phyloP scores from a whole-genome alignment of 2,888 invertebrate genomes.

The Euproctis similis region DNA sequence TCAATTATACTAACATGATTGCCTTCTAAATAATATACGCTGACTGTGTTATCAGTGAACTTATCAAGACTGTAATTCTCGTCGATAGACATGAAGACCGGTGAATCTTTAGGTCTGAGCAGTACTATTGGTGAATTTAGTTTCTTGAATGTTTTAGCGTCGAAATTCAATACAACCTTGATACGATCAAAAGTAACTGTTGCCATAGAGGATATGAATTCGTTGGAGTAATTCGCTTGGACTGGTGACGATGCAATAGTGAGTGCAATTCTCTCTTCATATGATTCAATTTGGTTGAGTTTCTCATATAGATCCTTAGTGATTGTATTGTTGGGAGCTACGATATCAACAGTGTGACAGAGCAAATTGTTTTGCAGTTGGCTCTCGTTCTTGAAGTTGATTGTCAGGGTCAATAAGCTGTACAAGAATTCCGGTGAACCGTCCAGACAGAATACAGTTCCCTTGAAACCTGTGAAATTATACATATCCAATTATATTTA shows the following conservation, averaged over 20 bases:
- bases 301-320: conserved; percentile 48
- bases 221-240: conserved; percentile 50
- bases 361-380: conserved; percentile 77
- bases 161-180: conserved; percentile 66
- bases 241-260: conserved; percentile 53
- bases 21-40: conserved; percentile 80
- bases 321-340: conserved; percentile 56
- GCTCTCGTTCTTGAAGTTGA: conserved; percentile 54
- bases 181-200: conserved; percentile 65
- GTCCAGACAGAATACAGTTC: conserved; percentile 84
- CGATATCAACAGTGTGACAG: conserved; percentile 69
- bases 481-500: background rate
- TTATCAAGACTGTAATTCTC: conserved; percentile 81
- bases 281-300: conserved; percentile 69
- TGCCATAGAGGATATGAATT: conserved; percentile 41
- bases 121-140: conserved; percentile 77
- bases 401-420: conserved; percentile 64
- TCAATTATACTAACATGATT: conserved; percentile 83
- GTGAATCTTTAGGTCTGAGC: conserved; percentile 77
- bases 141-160: conserved; percentile 56
- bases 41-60: conserved; percentile 72
- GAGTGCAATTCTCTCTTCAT: conserved; percentile 73
- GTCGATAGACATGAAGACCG: conserved; percentile 66
- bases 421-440: conserved; percentile 85
- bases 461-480: conserved; percentile 57